These are phyloP conservation scores for Ptychodera flava DNA, from an alignment of 35 echinoderm and acorn worm species.

Conservation along the genomic window DNA sequence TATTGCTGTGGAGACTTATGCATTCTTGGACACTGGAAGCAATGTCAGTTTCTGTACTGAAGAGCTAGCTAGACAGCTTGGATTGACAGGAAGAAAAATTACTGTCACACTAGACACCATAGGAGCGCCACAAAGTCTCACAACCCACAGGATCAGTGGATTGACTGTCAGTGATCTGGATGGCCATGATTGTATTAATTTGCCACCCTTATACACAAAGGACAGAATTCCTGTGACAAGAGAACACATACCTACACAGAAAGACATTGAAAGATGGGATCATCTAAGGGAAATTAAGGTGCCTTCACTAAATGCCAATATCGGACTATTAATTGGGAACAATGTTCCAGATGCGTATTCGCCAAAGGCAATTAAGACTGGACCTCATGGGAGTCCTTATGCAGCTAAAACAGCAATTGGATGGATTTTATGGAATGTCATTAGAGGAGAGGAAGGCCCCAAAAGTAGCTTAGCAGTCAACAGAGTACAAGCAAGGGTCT, in stretches of 20 bases:
- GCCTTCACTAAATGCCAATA: constrained; percentile 22
- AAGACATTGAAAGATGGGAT: constrained; percentile 31
- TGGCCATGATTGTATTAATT: not conserved
- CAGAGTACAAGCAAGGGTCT: constrained; percentile 12
- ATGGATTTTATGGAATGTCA: constrained; percentile 34
- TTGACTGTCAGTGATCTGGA: no score
- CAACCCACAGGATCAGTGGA: no score
- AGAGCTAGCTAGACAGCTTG: no score
- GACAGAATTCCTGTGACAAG: constrained; percentile 7
- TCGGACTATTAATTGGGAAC: constrained; percentile 55
- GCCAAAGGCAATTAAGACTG: constrained; percentile 32
- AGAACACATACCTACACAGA: constrained; percentile 18
- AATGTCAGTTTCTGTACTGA: constrained; percentile 8
- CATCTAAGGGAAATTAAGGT: constrained; percentile 22
- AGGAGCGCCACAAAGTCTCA: no score
- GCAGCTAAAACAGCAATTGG: constrained; percentile 30
- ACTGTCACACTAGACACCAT: no score
- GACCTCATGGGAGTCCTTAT: constrained; percentile 30
- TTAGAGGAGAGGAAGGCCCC: not conserved
- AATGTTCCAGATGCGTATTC: constrained; percentile 50
- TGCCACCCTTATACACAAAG: constrained; percentile 15
- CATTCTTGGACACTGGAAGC: not conserved
- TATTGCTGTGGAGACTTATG: not conserved
- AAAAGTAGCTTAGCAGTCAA: constrained; percentile 14
- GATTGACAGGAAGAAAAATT: no score